phyloP scores from a whole-genome alignment of 2,797 vertebrate species.

The Mus minutoides region DNA sequence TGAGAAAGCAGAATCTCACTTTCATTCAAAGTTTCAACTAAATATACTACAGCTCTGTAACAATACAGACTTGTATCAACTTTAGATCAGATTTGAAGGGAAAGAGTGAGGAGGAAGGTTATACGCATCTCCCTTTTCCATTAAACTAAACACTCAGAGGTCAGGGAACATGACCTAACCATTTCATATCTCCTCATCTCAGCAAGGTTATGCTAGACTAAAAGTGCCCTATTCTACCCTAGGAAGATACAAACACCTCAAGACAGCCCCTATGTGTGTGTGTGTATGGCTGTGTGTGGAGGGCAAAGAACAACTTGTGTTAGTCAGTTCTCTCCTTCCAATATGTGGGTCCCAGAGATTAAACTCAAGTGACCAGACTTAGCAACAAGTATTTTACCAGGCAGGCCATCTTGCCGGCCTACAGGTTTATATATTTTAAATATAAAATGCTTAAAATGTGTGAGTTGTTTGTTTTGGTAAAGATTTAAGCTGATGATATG shows the following conservation, averaged over 20 bases:
- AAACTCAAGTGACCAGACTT: background rate
- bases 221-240: background rate
- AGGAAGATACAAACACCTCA: conserved; percentile 12
- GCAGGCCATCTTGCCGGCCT: background rate
- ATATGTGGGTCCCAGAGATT: background rate
- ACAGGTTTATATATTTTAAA: conserved; percentile 4
- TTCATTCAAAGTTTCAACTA: conserved; percentile 25
- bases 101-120: background rate
- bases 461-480: conserved; percentile 30
- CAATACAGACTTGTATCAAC: background rate
- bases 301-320: background rate
- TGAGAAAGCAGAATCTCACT: background rate
- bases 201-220: background rate
- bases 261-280: background rate
- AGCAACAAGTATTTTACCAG: background rate
- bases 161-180: background rate
- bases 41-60: background rate
- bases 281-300: background rate
- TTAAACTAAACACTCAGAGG: background rate
- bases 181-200: background rate
- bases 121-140: background rate
- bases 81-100: background rate
- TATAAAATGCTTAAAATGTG: conserved; percentile 18
- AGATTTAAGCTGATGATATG: background rate
- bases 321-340: background rate